A percentile compares a stretch with the other conserved stretches of the same genome.
Evolutionary conservation across 35 echinoderm and acorn worm genomes (phyloP).

Genomic region (Apostichopus japonicus): DNA sequence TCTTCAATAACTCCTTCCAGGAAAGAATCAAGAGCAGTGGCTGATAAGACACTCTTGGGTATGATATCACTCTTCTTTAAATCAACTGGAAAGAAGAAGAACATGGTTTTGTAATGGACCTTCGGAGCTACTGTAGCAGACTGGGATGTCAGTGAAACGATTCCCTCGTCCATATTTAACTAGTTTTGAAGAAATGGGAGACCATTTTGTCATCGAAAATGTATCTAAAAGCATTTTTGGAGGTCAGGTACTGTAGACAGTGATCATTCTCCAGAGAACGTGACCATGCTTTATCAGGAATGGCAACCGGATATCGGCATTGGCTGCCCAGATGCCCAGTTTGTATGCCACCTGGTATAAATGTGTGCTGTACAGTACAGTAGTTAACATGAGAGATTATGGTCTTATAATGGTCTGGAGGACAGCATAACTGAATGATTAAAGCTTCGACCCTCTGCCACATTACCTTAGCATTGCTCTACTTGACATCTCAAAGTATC

Average conservation of each 20-base stretch:
- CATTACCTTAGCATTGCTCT: too few species aligned
- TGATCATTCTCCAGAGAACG: too few species aligned
- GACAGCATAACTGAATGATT: too few species aligned
- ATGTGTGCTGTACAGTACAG: too few species aligned
- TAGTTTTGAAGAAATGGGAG: neutral
- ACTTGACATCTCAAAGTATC: too few species aligned
- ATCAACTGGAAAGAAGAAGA: neutral
- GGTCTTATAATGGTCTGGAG: too few species aligned
- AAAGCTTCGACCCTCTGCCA: too few species aligned
- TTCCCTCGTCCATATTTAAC: neutral
- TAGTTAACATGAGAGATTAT: too few species aligned
- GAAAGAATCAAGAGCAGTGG: neutral
- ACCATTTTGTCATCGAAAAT: neutral
- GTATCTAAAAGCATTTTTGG: neutral
- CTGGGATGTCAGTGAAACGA: neutral
- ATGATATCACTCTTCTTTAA: neutral
- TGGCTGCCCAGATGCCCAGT: too few species aligned
- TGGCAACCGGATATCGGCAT: too few species aligned
- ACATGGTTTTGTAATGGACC: neutral
- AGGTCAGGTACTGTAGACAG: neutral
- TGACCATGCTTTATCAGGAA: too few species aligned
- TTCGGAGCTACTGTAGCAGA: neutral
- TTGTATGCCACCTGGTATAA: too few species aligned
- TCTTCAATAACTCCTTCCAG: neutral
- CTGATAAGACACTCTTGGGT: neutral